Evolutionary conservation across 2,797 vertebrate species (phyloP).

Genomic region (Agapornis canus): DNA sequence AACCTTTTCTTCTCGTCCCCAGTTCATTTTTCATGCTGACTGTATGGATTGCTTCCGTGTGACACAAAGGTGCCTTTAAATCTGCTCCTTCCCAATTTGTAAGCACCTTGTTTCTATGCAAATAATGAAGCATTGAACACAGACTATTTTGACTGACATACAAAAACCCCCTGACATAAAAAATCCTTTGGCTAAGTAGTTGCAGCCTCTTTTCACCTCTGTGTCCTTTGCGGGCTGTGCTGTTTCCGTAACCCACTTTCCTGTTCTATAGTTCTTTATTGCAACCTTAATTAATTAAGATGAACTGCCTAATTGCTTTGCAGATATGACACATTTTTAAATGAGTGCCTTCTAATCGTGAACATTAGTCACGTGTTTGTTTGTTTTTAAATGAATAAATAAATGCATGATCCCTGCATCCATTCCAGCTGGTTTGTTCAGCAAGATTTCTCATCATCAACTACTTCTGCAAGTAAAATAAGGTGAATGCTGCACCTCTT

Average conservation of each 20-base stretch:
- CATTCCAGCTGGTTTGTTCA: neutral
- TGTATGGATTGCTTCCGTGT: neutral
- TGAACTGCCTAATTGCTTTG: slow-evolving; percentile 27
- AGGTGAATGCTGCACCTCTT: neutral
- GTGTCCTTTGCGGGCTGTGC: neutral
- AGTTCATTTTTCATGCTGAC: neutral
- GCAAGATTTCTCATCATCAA: neutral
- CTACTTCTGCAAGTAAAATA: neutral
- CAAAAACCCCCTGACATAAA: neutral
- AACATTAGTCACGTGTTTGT: neutral
- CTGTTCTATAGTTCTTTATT: neutral
- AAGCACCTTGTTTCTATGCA: neutral
- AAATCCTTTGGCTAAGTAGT: neutral
- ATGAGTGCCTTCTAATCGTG: neutral
- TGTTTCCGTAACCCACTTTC: slow-evolving; percentile 33
- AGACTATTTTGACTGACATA: neutral
- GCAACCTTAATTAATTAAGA: neutral
- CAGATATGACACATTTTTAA: slow-evolving; percentile 7
- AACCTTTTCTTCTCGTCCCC: neutral
- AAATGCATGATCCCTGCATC: neutral
- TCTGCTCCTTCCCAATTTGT: neutral
- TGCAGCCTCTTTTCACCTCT: neutral
- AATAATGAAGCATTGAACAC: neutral
- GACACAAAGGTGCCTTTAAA: neutral
- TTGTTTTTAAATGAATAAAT: neutral